Evolutionary conservation across 92 coral and sea anemone genomes (phyloP), one percentile per base, ranked within the genome.

Genomic region (Pocillopora grandis): DNA sequence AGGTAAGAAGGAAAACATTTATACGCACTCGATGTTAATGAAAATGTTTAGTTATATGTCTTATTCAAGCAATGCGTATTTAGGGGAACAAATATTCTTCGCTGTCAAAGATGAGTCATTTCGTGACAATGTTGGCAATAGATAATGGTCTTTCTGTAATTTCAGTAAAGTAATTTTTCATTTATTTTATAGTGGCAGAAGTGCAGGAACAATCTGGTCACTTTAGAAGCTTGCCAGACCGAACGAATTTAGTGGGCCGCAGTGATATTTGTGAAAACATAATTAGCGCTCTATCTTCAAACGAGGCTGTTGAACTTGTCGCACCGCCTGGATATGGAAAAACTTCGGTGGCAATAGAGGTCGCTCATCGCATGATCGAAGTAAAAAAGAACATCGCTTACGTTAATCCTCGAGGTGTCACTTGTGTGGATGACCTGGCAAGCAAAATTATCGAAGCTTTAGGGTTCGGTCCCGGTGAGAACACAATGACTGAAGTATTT

Each of bases 321-420:
- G 85, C 82, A 31, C 76, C 83, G 4, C 77, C 82, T 48, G 90
- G 90, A 31, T 81, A 87, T 64, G 90, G 90, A 11, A 87, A 82
- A 60, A 87, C 90, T 0, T 75, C 82, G 7, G 76, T 87, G 23
- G 90, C 64, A 37, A 71, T 70, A 16, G 87, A 87, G n/a, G 86
- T 68, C 13, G 90, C 82, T 49, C 77, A 81, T 37, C 74, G 55
- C 49, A 19, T 74, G 71, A 76, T 81, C 49, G 6, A 14, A 16
- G 15, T 18, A 15, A 87, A 78, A 20, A 66, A 76, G 12, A 3
- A 3, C 18, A 83, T 60, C 3, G 78, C 77, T 42, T 87, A 87
- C 78, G 67, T 87, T 16, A 87, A 69, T 21, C 63, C 82, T 27
- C 71, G 87, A 74, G 86, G 77, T 16, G 83, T 81, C 33, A 66